Conservation (phyloP, 1,140 invertebrate genomes). For the Lanistes nyassanus region DNA sequence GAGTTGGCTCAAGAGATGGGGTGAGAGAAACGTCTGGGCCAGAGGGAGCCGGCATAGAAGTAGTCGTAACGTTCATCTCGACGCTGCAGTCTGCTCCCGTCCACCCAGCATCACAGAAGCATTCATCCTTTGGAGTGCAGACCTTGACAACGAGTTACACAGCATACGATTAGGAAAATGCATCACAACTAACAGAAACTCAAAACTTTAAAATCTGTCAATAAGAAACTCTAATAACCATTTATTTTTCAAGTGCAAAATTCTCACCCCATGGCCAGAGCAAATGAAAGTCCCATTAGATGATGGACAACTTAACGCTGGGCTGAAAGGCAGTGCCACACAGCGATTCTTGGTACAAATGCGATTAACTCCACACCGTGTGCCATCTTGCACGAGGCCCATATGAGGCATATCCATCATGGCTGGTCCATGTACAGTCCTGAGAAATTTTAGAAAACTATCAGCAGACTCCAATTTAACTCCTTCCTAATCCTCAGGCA, state of each 20-base stretch:
- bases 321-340: conserved; percentile 40
- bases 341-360: conserved; percentile 56
- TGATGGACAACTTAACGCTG: conserved; percentile 47
- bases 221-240: no score
- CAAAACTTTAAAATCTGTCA: not conserved
- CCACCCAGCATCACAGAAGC: conserved; percentile 91
- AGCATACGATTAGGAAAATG: not conserved
- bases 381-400: conserved; percentile 63
- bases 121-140: conserved; percentile 92
- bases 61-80: conserved; percentile 44
- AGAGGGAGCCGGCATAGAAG: conserved; percentile 47
- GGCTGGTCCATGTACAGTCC: conserved; percentile 58
- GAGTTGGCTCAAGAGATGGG: not conserved
- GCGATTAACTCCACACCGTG: conserved; percentile 53
- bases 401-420: conserved; percentile 56
- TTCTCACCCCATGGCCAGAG: conserved; percentile 89
- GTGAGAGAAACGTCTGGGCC: not conserved
- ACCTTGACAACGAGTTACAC: conserved; percentile 72
- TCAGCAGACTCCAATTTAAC: no score
- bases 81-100: conserved; percentile 88
- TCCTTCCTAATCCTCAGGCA: no score
- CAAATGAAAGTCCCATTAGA: conserved; percentile 73
- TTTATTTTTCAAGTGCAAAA: no score
- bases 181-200: not conserved
- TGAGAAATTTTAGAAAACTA: conserved; percentile 30